phyloP scores from a whole-genome alignment of 1,140 invertebrate species.

The Lepidostoma basale region DNA sequence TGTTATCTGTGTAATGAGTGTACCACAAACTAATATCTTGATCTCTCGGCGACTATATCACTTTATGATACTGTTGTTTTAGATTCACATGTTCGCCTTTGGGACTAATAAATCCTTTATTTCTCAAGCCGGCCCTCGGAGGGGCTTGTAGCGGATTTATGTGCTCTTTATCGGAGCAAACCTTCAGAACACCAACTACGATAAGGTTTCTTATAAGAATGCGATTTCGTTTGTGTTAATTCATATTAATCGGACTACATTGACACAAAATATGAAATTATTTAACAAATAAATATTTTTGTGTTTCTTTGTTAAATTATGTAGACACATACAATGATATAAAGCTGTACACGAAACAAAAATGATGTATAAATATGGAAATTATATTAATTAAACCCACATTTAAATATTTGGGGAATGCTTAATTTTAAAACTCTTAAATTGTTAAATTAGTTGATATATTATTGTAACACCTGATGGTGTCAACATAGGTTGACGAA shows the following conservation, averaged over 20 bases:
- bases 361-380: too few relatives aligned
- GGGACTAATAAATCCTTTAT: constrained; percentile 39
- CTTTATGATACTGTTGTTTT: constrained; percentile 5
- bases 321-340: too few relatives aligned
- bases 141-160: constrained; percentile 36
- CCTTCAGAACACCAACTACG: constrained; percentile 30
- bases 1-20: too few relatives aligned
- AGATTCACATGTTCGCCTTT: neutral
- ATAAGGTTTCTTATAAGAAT: neutral
- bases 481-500: too few relatives aligned
- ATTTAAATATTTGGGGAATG: too few relatives aligned
- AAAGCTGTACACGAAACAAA: too few relatives aligned
- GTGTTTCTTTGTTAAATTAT: neutral
- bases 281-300: neutral
- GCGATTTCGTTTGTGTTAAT: neutral
- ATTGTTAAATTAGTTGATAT: too few relatives aligned
- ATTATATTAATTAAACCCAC: too few relatives aligned
- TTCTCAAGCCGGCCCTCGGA: constrained; percentile 33
- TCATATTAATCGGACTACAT: neutral
- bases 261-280: neutral
- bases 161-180: constrained; percentile 40
- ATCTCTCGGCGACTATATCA: neutral
- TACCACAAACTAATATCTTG: too few relatives aligned
- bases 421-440: too few relatives aligned
- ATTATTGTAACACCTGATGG: too few relatives aligned